A percentile compares a stretch with the other conserved stretches of the same genome.
These are phyloP conservation scores for Zaprionus inermis DNA, from an alignment of 1,140 invertebrate genomes.

Conservation along the genomic window DNA sequence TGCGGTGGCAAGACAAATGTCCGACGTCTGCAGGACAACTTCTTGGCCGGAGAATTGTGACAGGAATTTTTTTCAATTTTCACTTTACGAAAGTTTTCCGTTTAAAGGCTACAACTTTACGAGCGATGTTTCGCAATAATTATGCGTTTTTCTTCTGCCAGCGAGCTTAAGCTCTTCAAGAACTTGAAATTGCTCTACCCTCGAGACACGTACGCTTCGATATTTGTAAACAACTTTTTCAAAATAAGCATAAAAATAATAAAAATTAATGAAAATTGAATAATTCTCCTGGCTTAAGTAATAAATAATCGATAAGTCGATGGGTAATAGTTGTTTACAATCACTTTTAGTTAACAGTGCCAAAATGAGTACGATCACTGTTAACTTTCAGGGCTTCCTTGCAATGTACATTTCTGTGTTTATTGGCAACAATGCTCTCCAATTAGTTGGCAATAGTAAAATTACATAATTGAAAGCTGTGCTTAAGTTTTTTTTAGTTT, in stretches of 20 bases:
- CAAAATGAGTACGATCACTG: too few species aligned
- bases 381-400: too few species aligned
- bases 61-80: conserved; percentile 2
- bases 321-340: too few species aligned
- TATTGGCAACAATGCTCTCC: too few species aligned
- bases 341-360: too few species aligned
- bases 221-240: background rate
- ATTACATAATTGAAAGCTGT: too few species aligned
- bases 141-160: background rate
- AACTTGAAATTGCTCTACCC: background rate
- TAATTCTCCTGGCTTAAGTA: too few species aligned
- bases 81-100: background rate
- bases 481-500: too few species aligned
- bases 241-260: background rate
- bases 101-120: background rate
- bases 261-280: too few species aligned
- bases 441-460: too few species aligned
- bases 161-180: background rate
- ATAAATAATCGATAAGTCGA: too few species aligned
- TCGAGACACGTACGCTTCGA: background rate
- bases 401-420: too few species aligned
- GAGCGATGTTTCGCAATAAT: background rate
- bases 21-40: conserved; percentile 25
- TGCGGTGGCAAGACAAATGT: conserved; percentile 48
- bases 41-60: background rate